These are phyloP conservation scores for Gallinago stenura DNA, from an alignment of 2,797 vertebrate species.

Conservation along the genomic window DNA sequence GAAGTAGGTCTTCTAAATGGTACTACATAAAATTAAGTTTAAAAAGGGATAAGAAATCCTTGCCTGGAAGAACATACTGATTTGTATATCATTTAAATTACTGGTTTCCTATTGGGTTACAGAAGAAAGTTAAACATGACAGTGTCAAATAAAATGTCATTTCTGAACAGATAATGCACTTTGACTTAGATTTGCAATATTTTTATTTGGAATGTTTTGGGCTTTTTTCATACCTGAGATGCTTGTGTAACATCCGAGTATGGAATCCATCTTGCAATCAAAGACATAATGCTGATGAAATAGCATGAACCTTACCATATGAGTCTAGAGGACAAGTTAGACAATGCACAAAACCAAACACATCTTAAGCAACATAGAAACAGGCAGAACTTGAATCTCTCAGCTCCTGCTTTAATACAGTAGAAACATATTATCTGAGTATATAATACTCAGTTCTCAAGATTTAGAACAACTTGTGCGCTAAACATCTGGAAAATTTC, in stretches of 20 bases:
- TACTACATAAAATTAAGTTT: background rate
- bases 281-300: background rate
- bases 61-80: background rate
- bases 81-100: background rate
- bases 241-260: rapidly evolving
- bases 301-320: background rate
- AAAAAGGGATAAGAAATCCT: rapidly evolving
- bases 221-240: background rate
- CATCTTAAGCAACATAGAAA: background rate
- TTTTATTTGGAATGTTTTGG: background rate
- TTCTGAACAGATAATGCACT: background rate
- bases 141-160: background rate
- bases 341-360: background rate
- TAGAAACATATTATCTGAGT: background rate
- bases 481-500: background rate
- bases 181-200: background rate
- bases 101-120: background rate
- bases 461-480: background rate
- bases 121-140: background rate
- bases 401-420: background rate
- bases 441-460: background rate
- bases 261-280: background rate
- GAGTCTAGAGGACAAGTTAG: background rate
- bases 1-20: background rate
- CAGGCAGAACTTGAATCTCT: background rate